phyloP scores from a whole-genome alignment of 2,113 vertebrate genomes.

The Embiotoca jacksoni region DNA sequence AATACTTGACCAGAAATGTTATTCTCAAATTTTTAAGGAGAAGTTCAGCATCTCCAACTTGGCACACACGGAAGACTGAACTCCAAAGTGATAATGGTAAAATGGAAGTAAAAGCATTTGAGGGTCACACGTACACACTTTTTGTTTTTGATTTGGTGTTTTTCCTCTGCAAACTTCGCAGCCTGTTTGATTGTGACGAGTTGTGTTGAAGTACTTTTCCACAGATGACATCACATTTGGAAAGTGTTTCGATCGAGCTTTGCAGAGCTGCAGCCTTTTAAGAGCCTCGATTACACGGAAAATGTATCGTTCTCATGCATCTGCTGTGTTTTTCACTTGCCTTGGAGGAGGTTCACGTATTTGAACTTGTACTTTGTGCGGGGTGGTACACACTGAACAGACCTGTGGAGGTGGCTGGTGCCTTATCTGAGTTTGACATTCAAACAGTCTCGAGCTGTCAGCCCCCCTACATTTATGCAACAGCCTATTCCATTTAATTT shows the following conservation, averaged over 20 bases:
- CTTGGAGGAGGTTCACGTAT: constrained; percentile 28
- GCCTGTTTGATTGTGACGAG: constrained; percentile 26
- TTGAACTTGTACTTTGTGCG: constrained; percentile 41
- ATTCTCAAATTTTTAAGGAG: neutral
- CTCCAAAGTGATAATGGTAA: constrained; percentile 5
- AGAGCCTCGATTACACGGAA: constrained; percentile 36
- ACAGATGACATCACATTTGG: constrained; percentile 56
- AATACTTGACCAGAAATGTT: constrained; percentile 18
- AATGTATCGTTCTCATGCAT: constrained; percentile 30
- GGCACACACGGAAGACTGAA: neutral
- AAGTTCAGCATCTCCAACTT: neutral
- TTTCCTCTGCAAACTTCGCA: neutral
- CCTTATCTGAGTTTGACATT: constrained; percentile 74
- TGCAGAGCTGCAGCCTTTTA: constrained; percentile 15
- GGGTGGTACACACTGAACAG: constrained; percentile 35
- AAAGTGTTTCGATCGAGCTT: constrained; percentile 39
- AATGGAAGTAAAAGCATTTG: constrained; percentile 8
- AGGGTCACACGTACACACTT: constrained; percentile 4
- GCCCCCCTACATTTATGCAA: constrained; percentile 51
- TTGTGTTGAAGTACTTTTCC: constrained; percentile 42
- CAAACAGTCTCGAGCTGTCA: constrained; percentile 42
- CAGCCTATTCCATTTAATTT: constrained; percentile 35
- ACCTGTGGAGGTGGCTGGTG: constrained; percentile 63
- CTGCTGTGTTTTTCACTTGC: constrained; percentile 29
- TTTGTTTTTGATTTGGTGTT: constrained; percentile 4